phyloP scores from a whole-genome alignment of 2,888 invertebrate species.

The Tenthredo livida region DNA sequence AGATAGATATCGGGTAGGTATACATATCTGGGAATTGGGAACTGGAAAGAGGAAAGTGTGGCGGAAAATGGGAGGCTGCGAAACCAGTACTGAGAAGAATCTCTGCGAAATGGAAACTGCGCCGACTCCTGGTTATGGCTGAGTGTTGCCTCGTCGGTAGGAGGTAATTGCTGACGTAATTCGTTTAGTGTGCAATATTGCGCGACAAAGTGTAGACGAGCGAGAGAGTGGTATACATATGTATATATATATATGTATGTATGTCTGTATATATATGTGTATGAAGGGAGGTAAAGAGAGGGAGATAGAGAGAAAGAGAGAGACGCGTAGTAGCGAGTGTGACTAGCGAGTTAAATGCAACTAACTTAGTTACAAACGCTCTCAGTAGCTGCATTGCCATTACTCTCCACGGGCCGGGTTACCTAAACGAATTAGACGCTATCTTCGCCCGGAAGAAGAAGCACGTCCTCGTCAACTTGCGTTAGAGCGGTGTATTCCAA shows the following conservation, averaged over 20 bases:
- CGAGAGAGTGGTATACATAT: slow-evolving; percentile 53
- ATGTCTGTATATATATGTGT: neutral
- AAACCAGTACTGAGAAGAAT: slow-evolving; percentile 27
- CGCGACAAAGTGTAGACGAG: slow-evolving; percentile 68
- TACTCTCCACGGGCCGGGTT: slow-evolving; percentile 39
- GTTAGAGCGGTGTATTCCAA: neutral
- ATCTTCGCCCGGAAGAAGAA: slow-evolving; percentile 36
- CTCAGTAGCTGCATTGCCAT: slow-evolving; percentile 52
- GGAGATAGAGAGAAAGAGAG: slow-evolving; percentile 52
- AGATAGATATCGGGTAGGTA: neutral
- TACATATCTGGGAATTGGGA: neutral
- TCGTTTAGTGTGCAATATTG: slow-evolving; percentile 75
- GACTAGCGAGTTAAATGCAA: slow-evolving; percentile 51
- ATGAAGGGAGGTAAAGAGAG: slow-evolving; percentile 55
- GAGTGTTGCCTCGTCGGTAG: slow-evolving; percentile 50
- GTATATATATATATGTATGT: neutral
- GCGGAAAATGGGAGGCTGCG: neutral
- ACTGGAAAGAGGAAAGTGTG: neutral
- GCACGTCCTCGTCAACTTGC: neutral
- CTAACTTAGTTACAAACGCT: slow-evolving; percentile 51
- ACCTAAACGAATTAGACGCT: slow-evolving; percentile 42
- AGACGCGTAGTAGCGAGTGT: slow-evolving; percentile 46
- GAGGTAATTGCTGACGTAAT: slow-evolving; percentile 72
- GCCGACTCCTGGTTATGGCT: slow-evolving; percentile 25
- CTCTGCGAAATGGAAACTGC: slow-evolving; percentile 31